Evolutionary conservation across 2,888 invertebrate species (phyloP).

Genomic region (Harpalus rubripes): DNA sequence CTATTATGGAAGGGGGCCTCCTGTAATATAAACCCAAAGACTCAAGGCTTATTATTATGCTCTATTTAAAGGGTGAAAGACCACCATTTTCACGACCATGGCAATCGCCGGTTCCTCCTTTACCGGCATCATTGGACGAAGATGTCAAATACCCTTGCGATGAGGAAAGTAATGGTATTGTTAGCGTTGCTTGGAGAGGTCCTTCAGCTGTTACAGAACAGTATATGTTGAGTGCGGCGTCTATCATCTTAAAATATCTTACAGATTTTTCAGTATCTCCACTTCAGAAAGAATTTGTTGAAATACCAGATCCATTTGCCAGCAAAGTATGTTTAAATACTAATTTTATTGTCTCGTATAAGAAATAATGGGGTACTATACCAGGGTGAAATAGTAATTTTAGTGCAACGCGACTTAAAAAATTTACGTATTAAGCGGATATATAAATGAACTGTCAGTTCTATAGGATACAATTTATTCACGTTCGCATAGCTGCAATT

Average conservation of each 20-base stretch:
- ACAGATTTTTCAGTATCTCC: conserved; percentile 93
- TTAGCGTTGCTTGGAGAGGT: conserved; percentile 89
- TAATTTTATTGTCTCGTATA: conserved; percentile 5
- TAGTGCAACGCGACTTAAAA: too few species aligned
- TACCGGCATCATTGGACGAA: conserved; percentile 79
- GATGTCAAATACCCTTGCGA: conserved; percentile 88
- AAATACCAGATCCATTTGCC: conserved; percentile 89
- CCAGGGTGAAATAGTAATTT: too few species aligned
- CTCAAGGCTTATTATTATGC: background rate
- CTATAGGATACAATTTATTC: too few species aligned
- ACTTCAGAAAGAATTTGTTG: conserved; percentile 89
- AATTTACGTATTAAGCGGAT: too few species aligned
- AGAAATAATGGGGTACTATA: too few species aligned
- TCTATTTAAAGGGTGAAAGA: conserved; percentile 76
- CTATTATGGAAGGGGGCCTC: background rate
- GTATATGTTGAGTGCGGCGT: conserved; percentile 82
- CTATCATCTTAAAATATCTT: conserved; percentile 88
- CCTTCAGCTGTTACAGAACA: conserved; percentile 82
- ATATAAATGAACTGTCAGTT: too few species aligned
- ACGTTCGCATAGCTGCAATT: too few species aligned
- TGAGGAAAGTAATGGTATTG: conserved; percentile 89
- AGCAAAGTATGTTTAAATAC: conserved; percentile 81
- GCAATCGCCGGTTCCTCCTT: conserved; percentile 85
- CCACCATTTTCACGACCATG: conserved; percentile 86
- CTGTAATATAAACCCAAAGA: too few species aligned